Conservation (phyloP, 2,113 vertebrate species). For the Pterophyllum scalare region DNA sequence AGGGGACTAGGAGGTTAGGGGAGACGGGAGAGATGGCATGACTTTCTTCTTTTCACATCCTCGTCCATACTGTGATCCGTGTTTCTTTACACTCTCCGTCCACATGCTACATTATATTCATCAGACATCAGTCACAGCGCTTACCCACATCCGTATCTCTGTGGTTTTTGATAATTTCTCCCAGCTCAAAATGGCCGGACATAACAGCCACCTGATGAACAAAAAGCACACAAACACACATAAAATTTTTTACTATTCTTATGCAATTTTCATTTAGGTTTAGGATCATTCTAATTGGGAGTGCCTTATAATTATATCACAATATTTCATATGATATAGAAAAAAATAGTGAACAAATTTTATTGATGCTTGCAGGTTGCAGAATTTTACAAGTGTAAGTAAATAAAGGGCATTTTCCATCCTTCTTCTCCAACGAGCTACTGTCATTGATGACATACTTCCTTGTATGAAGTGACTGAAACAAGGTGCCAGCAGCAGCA, state of each 20-base stretch:
- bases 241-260: neutral
- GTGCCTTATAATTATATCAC: neutral
- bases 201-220: slow-evolving; percentile 88
- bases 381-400: neutral
- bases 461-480: neutral
- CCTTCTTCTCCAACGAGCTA: neutral
- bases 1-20: slow-evolving; percentile 81
- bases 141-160: slow-evolving; percentile 89
- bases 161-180: slow-evolving; percentile 93
- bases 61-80: neutral
- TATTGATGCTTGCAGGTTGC: neutral
- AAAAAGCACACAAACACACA: neutral
- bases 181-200: slow-evolving; percentile 92
- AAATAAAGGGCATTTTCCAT: neutral
- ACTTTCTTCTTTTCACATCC: neutral
- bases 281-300: neutral
- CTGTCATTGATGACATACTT: neutral
- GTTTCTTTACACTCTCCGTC: neutral
- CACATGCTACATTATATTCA: neutral
- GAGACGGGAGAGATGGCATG: neutral
- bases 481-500: neutral
- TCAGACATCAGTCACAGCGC: slow-evolving; percentile 35
- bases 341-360: neutral
- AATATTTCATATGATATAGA: neutral
- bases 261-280: neutral